Conservation (phyloP, 2,888 invertebrate species). For the Brachyopa scutellaris region DNA sequence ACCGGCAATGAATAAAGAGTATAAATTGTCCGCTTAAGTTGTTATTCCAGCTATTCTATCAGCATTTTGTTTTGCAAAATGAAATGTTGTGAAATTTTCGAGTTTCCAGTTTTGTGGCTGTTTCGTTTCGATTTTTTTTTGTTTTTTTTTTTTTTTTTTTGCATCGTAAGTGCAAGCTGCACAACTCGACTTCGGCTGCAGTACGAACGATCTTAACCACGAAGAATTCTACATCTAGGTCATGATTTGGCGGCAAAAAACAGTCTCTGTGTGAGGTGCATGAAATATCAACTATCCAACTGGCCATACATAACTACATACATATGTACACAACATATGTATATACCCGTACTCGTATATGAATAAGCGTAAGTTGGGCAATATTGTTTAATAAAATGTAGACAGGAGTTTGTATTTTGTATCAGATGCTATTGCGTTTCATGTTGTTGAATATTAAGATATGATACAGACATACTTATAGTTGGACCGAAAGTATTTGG, state of each 20-base stretch:
- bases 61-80: conserved; percentile 58
- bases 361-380: not conserved
- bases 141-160: conserved; percentile 3
- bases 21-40: conserved; percentile 45
- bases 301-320: no score
- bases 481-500: no score
- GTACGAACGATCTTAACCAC: conserved; percentile 46
- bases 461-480: no score
- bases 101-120: conserved; percentile 58
- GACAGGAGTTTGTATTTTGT: no score
- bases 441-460: no score
- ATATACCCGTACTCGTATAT: no score
- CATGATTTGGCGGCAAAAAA: conserved; percentile 59
- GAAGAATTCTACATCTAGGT: conserved; percentile 69
- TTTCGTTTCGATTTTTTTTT: conserved; percentile 2
- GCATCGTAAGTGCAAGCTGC: conserved; percentile 15
- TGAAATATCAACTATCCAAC: conserved; percentile 23
- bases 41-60: conserved; percentile 65
- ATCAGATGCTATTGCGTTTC: no score
- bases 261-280: conserved; percentile 17
- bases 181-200: conserved; percentile 23
- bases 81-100: conserved; percentile 61
- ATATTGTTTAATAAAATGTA: conserved; percentile 6
- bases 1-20: conserved; percentile 25
- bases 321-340: no score